Evolutionary conservation across 2,797 vertebrate genomes (phyloP), one percentile per base, ranked within the genome.

Genomic region (Etheostoma perlongum): DNA sequence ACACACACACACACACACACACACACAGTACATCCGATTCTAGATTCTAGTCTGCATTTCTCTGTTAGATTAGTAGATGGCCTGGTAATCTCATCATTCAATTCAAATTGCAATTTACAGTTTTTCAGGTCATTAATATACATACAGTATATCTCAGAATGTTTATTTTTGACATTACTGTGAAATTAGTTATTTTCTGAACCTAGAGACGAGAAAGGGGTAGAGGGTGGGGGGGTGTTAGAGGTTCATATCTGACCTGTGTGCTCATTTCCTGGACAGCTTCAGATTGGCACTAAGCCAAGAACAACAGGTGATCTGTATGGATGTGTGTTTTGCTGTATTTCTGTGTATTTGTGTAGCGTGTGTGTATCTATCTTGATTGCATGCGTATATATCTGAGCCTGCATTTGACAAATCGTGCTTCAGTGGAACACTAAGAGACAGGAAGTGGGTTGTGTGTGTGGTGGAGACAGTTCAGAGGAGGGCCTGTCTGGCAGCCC

Each of bases 251-350:
- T 96, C 93, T 96, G 89, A 95, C 94, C 93, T 84, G 86, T 96
- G 94, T 92, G 96, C 94, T 97, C 96, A 96, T 96, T 97, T 97
- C 96, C 94, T 92, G 92, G 91, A 81, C 83, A 93, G 95, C 94
- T 95, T 93, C 94, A 89, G 92, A 62, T 85, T 96, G 97, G 95
- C 90, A 0, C 0, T 11, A 25, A 10, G 94, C 97, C 97, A 97
- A 94, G 88, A 96, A 94, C 96, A 97, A 97, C 97, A 98, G 97
- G 97, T 98, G 97, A 98, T 95, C 94, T 92, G 86, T 91, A 85
- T 93, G 51, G 54, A 16, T 67, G 14, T 49, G 48, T 58, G 27
- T 58, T 42, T 63, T 57, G 77, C 52, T 61, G 33, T 46, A 27
- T 67, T 51, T 73, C n/a, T 62, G 70, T 90, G 91, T 93, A 88